A percentile compares a stretch with the other conserved stretches of the same genome.
phyloP scores from a whole-genome alignment of 2,888 invertebrate genomes.

The Ophion slaviceki region DNA sequence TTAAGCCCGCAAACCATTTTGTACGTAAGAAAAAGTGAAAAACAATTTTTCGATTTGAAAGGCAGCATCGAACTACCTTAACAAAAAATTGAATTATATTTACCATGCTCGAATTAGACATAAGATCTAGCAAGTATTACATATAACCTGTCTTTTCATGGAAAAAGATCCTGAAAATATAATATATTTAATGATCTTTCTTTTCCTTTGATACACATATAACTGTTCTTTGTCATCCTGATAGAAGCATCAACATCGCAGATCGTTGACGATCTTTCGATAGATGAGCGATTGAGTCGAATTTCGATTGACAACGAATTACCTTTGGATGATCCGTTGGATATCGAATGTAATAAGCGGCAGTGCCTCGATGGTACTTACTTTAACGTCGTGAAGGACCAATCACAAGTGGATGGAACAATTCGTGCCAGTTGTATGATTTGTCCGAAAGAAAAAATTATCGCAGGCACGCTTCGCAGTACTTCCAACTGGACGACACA shows the following conservation, averaged over 20 bases:
- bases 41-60: too few species aligned
- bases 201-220: background rate
- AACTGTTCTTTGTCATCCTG: background rate
- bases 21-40: too few species aligned
- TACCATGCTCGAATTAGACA: background rate
- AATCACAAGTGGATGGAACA: too few species aligned
- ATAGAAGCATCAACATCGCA: constrained; percentile 11
- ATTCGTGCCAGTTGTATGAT: too few species aligned
- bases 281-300: constrained; percentile 10
- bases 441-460: too few species aligned
- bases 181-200: too few species aligned
- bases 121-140: background rate
- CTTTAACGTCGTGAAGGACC: too few species aligned
- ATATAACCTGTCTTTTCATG: background rate
- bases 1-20: too few species aligned
- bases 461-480: too few species aligned
- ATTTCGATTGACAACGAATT: constrained; percentile 5
- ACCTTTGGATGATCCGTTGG: constrained; percentile 18
- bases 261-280: constrained; percentile 2
- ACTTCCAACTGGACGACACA: constrained; percentile 28
- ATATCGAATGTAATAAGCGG: constrained; percentile 14
- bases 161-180: background rate
- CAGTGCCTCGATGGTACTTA: constrained; percentile 1
- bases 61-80: background rate
- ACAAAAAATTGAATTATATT: background rate